phyloP scores from a whole-genome alignment of 1,140 invertebrate genomes.

The Drosophila navojoa region DNA sequence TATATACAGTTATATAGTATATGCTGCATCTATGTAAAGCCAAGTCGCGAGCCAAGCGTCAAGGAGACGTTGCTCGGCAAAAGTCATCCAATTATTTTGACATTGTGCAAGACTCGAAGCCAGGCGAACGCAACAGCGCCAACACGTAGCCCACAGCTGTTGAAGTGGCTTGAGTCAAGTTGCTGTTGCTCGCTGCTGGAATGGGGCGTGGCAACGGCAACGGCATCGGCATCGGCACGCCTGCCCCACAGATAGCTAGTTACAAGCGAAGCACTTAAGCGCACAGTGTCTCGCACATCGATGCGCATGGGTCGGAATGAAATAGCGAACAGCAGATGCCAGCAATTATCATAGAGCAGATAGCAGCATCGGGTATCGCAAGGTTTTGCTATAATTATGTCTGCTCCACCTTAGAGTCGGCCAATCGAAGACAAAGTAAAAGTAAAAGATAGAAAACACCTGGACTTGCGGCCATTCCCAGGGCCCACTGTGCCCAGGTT shows the following conservation, averaged over 20 bases:
- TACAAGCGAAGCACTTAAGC: slow-evolving; percentile 44
- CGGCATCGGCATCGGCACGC: slow-evolving; percentile 31
- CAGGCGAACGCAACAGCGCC: slow-evolving; percentile 3
- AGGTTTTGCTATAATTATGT: slow-evolving; percentile 19
- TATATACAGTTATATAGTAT: not conserved
- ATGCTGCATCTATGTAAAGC: not conserved
- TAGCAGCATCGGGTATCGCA: not conserved
- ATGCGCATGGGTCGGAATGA: not conserved
- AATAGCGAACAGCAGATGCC: slow-evolving; percentile 28
- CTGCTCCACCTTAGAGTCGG: slow-evolving; percentile 27
- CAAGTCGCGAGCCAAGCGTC: slow-evolving; percentile 8
- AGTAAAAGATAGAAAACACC: slow-evolving; percentile 9
- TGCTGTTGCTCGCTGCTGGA: slow-evolving; percentile 6
- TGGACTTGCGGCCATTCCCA: not conserved
- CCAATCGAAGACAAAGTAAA: slow-evolving; percentile 11
- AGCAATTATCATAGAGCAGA: slow-evolving; percentile 40
- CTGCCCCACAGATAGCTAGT: slow-evolving; percentile 26
- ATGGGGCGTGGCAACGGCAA: slow-evolving; percentile 32
- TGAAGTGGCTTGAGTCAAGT: slow-evolving; percentile 37
- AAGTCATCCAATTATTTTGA: slow-evolving; percentile 81
- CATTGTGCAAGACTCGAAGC: slow-evolving; percentile 52
- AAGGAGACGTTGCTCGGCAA: slow-evolving; percentile 39
- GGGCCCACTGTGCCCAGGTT: slow-evolving; percentile 12
- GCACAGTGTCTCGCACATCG: slow-evolving; percentile 13
- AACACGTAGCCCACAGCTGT: slow-evolving; percentile 11